Evolutionary conservation across 1,140 invertebrate genomes (phyloP).

Genomic region (Drosophila arawakana): DNA sequence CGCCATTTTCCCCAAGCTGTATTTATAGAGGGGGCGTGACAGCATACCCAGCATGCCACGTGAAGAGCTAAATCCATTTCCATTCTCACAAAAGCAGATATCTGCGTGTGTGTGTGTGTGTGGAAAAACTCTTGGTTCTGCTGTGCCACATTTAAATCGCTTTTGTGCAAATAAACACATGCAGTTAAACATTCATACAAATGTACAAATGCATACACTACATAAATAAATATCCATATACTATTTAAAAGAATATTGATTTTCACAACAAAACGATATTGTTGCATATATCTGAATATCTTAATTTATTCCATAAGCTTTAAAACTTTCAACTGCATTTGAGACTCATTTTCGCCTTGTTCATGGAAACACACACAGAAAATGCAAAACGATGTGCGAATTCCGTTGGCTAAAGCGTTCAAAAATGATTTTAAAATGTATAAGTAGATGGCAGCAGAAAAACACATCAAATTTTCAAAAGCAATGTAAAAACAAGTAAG

Average conservation of each 20-base stretch:
- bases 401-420: constrained; percentile 6
- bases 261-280: neutral
- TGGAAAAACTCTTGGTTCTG: constrained; percentile 42
- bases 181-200: constrained; percentile 1
- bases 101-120: too few species aligned
- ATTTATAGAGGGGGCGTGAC: constrained; percentile 19
- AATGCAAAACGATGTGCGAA: constrained; percentile 7
- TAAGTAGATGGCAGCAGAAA: neutral
- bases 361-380: constrained; percentile 11
- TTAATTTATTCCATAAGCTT: constrained; percentile 4
- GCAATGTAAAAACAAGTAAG: constrained; percentile 41
- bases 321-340: neutral
- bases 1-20: constrained; percentile 54
- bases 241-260: constrained; percentile 5
- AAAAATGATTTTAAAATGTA: constrained; percentile 4
- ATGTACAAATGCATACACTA: neutral
- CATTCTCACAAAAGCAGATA: constrained; percentile 26
- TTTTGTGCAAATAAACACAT: constrained; percentile 57
- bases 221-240: neutral
- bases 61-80: constrained; percentile 24
- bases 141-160: constrained; percentile 56
- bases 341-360: constrained; percentile 19
- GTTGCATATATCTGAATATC: neutral
- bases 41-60: neutral
- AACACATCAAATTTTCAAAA: constrained; percentile 14